Evolutionary conservation across 2,888 invertebrate species (phyloP), one percentile per base, ranked within the genome.

Genomic region (Cryptus armator): DNA sequence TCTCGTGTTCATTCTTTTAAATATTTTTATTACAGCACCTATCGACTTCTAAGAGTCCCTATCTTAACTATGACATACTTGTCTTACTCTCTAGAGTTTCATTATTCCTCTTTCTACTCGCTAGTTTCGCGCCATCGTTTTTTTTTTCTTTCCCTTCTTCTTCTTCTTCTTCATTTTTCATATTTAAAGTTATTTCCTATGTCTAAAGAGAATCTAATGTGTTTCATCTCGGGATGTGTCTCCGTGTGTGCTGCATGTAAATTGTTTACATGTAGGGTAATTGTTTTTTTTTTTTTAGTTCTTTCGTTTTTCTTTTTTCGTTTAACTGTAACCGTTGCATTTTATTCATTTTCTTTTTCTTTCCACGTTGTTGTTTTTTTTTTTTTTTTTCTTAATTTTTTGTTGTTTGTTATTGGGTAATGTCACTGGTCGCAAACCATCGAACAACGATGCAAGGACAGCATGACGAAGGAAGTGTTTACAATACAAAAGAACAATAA

Each of bases 11-110:
- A 51, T 80, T 53, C 94, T 95, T 88, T 89, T 95, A 95, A 94
- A 94, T 95, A 94, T 94, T 94, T 94, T 94, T 95, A 94, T 95
- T 94, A 95, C 95, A 95, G 95, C 95, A 95, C 95, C 95, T 95
- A 95, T 95, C 95, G 94, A 92, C 91, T 90, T 91, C 91, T 91
- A 90, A 90, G 89, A 91, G 90, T 90, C 90, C 90, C 92, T 91
- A 92, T 90, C 88, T 89, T 91, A 92, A 87, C 91, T 92, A 92
- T 91, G 92, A 91, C 95, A 95, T 95, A 94, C 94, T 94, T 95
- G 95, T 94, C 74, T 95, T 95, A 95, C 93, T 90, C 91, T 94
- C 89, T 86, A 79, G 51, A 71, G 19, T 62, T 56, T 44, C 72
- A 44, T 81, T 56, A 37, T 51, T 51, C 67, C 51, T 81, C 59